Conservation (phyloP, 2,888 invertebrate species). For the Lepidocyrtoides sp. region DNA sequence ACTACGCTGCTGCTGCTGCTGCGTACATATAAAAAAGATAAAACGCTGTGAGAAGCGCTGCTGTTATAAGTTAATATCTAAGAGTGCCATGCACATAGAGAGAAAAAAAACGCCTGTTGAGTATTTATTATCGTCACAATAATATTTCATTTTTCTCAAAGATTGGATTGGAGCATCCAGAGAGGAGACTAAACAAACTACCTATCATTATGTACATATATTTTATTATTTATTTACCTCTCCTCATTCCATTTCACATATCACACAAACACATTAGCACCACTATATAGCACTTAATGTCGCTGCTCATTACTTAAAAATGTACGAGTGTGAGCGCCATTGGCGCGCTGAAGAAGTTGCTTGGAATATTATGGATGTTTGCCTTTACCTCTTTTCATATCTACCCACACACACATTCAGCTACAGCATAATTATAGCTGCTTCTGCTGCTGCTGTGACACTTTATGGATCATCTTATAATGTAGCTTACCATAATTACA, state of each 20-base stretch:
- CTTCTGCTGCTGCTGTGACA: slow-evolving; percentile 16
- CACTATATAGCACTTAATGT: slow-evolving; percentile 12
- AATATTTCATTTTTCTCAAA: slow-evolving; percentile 31
- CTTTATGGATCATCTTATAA: slow-evolving; percentile 13
- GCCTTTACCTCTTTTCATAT: neutral
- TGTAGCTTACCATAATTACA: slow-evolving; percentile 3
- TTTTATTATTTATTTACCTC: neutral
- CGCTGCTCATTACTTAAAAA: slow-evolving; percentile 15
- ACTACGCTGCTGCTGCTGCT: neutral
- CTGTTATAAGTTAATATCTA: slow-evolving; percentile 34
- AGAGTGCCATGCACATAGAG: slow-evolving; percentile 54
- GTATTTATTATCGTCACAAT: slow-evolving; percentile 23
- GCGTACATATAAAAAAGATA: neutral
- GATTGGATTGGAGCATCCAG: slow-evolving; percentile 9
- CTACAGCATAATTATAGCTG: too few species aligned
- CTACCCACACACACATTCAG: too few species aligned
- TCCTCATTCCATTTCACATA: neutral
- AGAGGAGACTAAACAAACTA: too few species aligned
- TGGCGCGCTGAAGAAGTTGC: neutral
- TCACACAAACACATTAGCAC: slow-evolving; percentile 7
- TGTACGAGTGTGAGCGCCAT: neutral
- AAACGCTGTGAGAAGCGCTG: neutral
- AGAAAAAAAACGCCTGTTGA: slow-evolving; percentile 12
- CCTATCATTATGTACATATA: too few species aligned
- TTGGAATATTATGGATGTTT: neutral